These are phyloP conservation scores for Aleiodes leptofemur DNA, from an alignment of 2,888 invertebrate genomes.

Conservation along the genomic window DNA sequence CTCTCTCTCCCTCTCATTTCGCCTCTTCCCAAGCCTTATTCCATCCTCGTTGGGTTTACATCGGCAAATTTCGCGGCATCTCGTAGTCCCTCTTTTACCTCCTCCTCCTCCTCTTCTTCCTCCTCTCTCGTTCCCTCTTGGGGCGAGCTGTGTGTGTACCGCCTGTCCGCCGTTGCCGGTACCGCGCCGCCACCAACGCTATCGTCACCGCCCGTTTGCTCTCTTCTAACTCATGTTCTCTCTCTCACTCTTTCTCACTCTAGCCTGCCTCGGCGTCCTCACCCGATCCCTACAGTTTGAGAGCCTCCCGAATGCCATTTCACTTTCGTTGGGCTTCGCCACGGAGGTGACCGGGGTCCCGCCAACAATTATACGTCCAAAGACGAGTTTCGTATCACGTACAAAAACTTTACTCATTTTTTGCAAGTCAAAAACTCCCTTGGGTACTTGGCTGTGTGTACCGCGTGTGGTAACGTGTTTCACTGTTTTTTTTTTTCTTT, in stretches of 20 bases:
- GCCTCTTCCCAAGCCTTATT: slow-evolving; percentile 42
- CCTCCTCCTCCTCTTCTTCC: slow-evolving; percentile 49
- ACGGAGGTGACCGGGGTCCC: slow-evolving; percentile 67
- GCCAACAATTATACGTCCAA: slow-evolving; percentile 56
- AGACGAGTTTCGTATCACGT: slow-evolving; percentile 44
- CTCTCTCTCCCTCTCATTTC: slow-evolving; percentile 1
- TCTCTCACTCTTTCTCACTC: slow-evolving; percentile 48
- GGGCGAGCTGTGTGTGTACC: slow-evolving; percentile 44
- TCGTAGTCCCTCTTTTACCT: slow-evolving; percentile 54
- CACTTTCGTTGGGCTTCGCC: slow-evolving; percentile 75
- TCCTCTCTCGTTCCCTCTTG: slow-evolving; percentile 40
- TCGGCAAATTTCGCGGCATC: slow-evolving; percentile 69
- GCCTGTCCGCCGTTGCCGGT: slow-evolving; percentile 50
- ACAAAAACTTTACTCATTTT: neutral
- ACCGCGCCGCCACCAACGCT: slow-evolving; percentile 40
- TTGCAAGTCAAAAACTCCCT: too few species aligned
- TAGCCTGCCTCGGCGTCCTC: slow-evolving; percentile 46
- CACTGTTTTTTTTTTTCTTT: neutral
- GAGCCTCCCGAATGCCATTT: slow-evolving; percentile 72
- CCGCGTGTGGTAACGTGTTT: slow-evolving; percentile 6
- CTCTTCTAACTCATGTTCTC: slow-evolving; percentile 30
- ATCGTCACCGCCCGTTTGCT: slow-evolving; percentile 13
- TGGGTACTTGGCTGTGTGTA: too few species aligned
- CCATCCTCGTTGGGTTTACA: slow-evolving; percentile 67
- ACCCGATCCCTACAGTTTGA: slow-evolving; percentile 47